Base-by-base conservation (phyloP, 1,140 invertebrate species). In the Oryctes rhinoceros region DNA sequence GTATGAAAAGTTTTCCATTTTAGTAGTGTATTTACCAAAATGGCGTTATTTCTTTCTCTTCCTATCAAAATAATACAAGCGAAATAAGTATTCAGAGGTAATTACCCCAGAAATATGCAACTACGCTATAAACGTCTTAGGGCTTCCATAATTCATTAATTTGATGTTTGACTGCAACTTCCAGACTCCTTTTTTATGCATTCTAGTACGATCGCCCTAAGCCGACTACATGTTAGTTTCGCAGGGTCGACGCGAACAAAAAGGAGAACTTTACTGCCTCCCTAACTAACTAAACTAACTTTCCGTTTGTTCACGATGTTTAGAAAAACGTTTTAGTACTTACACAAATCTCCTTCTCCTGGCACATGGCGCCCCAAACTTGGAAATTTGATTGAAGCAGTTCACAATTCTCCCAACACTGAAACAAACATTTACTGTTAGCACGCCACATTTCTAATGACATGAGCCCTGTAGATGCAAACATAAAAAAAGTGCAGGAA, bases 391-490 rank as follows among this genome's bases (percentile, higher is more conserved):
- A 93, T 88, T 94, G 92, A 81, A 94, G 90, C 75, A 92, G 87
- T 86, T 94, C 93, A 89, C 94, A 95, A 86, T 92, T 92, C 87
- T 93, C 91, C 94, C 93, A 94, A 87, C 94, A 94, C 94, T 95
- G 92, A 79, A 93, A 94, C 88, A 90, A 90, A 87, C 65, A 71
- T 71, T 71, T 71, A 71, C 24, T 71, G 65, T 71, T 71, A 71
- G 20, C 65, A 71, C 65, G 65, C 65, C 35, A 71, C 65, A 37
- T 30, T 71, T 71, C 65, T 37, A 71, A 71, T 71, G 65, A 35
- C 15, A 24, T 59, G 4, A 35, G 20, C 65, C 6, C 11, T 71
- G 20, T 71, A 59, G 5, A n/a, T 59, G 18, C 53, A 18, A 9
- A 71, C 65, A 71, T 71, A 35, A 71, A 71, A 37, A 18, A 35